These are phyloP conservation scores for Calameuta pallipes DNA, from an alignment of 2,888 invertebrate species.

Conservation along the genomic window DNA sequence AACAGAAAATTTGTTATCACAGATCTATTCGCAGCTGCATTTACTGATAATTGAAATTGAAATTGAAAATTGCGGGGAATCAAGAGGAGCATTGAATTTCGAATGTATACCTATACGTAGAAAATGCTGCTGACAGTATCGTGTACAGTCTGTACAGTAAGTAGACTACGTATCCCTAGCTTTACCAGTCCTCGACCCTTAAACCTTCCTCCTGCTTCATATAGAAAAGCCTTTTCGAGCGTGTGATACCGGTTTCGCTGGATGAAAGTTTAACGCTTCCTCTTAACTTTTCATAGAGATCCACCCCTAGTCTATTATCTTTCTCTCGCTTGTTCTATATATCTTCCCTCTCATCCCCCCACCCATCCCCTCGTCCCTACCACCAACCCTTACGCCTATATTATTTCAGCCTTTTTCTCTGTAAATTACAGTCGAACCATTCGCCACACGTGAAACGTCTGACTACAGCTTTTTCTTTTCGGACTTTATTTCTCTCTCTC, in stretches of 20 bases:
- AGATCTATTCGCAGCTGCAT: background rate
- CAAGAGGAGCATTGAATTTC: background rate
- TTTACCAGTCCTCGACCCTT: background rate
- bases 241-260: slow-evolving; percentile 11
- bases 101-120: background rate
- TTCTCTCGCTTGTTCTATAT: background rate
- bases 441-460: too few relatives aligned
- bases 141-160: background rate
- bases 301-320: slow-evolving; percentile 16
- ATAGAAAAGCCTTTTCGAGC: slow-evolving; percentile 1
- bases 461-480: too few relatives aligned
- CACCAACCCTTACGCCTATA: slow-evolving; percentile 2
- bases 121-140: background rate
- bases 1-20: background rate
- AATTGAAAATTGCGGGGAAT: background rate
- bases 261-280: slow-evolving; percentile 13
- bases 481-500: background rate
- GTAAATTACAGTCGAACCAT: slow-evolving; percentile 16
- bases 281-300: slow-evolving; percentile 17
- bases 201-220: background rate
- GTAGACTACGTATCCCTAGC: background rate
- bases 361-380: too few relatives aligned
- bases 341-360: background rate
- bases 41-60: background rate
- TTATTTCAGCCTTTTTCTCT: slow-evolving; percentile 17